Percentiles rank a stretch among this genome's conserved stretches.
Conservation (phyloP, 2,113 vertebrate species). For the rat (Rattus norvegicus) region GRCr8 NC_086024.1:6080501-6081000, state of each 20-base stretch:
- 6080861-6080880: too few relatives aligned
- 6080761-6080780: slow-evolving; percentile 9
- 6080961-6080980: too few relatives aligned
- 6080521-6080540: slow-evolving; percentile 22
- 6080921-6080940: too few relatives aligned
- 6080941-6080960: too few relatives aligned
- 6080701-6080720: neutral
- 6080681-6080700: neutral
- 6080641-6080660: neutral
- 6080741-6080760: neutral
- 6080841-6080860: neutral
- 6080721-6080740: neutral
- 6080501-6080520: slow-evolving; percentile 35
- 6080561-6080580: neutral
- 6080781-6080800: neutral
- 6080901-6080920: too few relatives aligned
- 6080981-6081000: too few relatives aligned
- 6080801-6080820: neutral
- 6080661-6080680: neutral
- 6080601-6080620: neutral
- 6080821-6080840: slow-evolving; percentile 40
- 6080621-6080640: neutral
- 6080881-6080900: too few relatives aligned
- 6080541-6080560: neutral
- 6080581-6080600: slow-evolving; percentile 2